These are phyloP conservation scores for Drosophila bunnanda DNA, from an alignment of 2,888 invertebrate species.

Conservation along the genomic window DNA sequence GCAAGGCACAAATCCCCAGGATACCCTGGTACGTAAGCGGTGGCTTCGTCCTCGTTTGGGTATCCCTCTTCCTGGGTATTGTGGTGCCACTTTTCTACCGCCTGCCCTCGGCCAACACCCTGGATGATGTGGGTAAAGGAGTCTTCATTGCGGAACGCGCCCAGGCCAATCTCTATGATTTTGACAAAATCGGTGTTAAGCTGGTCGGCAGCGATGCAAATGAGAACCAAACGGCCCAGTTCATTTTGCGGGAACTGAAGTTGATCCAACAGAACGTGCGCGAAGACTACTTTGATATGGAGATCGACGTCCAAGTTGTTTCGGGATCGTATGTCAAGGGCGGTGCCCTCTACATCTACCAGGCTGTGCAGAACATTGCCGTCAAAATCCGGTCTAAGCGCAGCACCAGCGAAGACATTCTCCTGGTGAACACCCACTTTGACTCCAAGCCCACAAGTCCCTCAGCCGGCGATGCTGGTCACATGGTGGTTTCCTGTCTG, in stretches of 20 bases:
- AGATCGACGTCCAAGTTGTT: slow-evolving; percentile 73
- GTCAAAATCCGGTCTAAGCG: slow-evolving; percentile 75
- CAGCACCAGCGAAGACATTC: slow-evolving; percentile 54
- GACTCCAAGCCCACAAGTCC: slow-evolving; percentile 95
- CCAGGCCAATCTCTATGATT: slow-evolving; percentile 41
- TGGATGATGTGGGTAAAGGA: slow-evolving; percentile 74
- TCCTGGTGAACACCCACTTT: slow-evolving; percentile 93
- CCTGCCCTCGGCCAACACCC: slow-evolving; percentile 56
- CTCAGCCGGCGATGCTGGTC: slow-evolving; percentile 85
- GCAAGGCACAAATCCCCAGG: not conserved
- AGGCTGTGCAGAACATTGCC: slow-evolving; percentile 80
- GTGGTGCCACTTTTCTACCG: slow-evolving; percentile 58
- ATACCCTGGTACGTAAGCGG: slow-evolving; percentile 67
- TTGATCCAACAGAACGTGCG: slow-evolving; percentile 61
- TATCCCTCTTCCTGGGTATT: slow-evolving; percentile 58
- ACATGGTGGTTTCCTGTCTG: slow-evolving; percentile 87
- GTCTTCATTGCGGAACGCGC: slow-evolving; percentile 89
- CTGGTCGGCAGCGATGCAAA: slow-evolving; percentile 89
- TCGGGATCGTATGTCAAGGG: slow-evolving; percentile 67
- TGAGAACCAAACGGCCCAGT: slow-evolving; percentile 87
- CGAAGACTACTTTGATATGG: slow-evolving; percentile 72
- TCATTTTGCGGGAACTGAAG: slow-evolving; percentile 74
- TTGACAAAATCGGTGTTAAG: slow-evolving; percentile 53
- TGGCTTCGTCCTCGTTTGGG: slow-evolving; percentile 63
- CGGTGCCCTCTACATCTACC: slow-evolving; percentile 70